Evolutionary conservation across 2,888 invertebrate species (phyloP).

Genomic region (Cerceris rybyensis): DNA sequence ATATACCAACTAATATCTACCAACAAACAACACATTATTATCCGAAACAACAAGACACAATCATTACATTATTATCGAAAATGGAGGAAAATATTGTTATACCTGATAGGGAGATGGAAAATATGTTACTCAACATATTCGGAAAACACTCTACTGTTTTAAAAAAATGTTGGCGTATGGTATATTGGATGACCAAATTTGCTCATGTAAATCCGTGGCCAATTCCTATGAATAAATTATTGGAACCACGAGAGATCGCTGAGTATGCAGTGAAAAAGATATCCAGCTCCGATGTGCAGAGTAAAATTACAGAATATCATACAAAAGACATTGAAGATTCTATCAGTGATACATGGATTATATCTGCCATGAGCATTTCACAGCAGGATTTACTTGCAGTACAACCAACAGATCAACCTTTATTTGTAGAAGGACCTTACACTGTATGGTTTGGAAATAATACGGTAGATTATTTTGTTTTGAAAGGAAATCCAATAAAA

Average conservation of each 20-base stretch:
- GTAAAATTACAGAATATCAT: conserved; percentile 86
- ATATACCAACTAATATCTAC: conserved; percentile 91
- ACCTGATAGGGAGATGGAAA: conserved; percentile 94
- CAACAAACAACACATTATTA: conserved; percentile 96
- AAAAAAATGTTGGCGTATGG: conserved; percentile 90
- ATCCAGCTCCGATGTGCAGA: conserved; percentile 90
- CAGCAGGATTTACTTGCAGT: conserved; percentile 88
- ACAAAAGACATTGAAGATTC: conserved; percentile 88
- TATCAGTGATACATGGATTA: conserved; percentile 95
- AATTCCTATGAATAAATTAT: conserved; percentile 90
- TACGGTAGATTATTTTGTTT: conserved; percentile 91
- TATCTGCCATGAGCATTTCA: conserved; percentile 91
- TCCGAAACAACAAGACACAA: conserved; percentile 97
- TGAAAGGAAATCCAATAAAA: conserved; percentile 85
- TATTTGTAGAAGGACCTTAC: conserved; percentile 94
- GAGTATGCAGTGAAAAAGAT: conserved; percentile 92
- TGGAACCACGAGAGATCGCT: conserved; percentile 90
- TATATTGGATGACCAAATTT: conserved; percentile 97
- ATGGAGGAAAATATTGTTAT: conserved; percentile 97
- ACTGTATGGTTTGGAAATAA: conserved; percentile 90
- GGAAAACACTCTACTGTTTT: conserved; percentile 89
- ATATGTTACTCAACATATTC: conserved; percentile 92
- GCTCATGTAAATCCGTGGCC: conserved; percentile 94
- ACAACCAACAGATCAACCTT: conserved; percentile 85
- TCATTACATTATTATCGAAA: conserved; percentile 93